Base-by-base conservation (phyloP, 2,797 vertebrate species). In the Tympanoctomys barrerae region DNA sequence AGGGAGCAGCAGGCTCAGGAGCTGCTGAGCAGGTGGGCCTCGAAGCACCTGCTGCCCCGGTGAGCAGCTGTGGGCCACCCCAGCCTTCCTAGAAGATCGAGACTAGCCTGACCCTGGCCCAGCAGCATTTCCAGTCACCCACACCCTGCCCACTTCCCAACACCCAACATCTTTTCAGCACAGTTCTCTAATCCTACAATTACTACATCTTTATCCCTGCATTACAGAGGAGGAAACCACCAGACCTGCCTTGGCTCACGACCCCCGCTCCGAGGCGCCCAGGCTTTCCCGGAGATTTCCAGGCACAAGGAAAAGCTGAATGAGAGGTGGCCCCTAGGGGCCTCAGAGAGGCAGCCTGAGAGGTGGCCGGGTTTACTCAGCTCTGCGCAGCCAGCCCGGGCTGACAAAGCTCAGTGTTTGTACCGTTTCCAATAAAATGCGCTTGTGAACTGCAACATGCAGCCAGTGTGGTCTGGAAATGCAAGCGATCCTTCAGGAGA, bases 11-110 rank as follows among this genome's bases (percentile, higher is more conserved):
- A 57, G 9, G 52, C 36, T 52, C 18, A 2, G 24, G 26, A 24
- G 11, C 2, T 2, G 46, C n/a, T n/a, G 16, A 73, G 10, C 52
- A 13, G 0, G 0, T 0, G 0, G 11, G 31, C 24, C 77, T 46
- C 57, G 10, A 14, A 54, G 24, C 0, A 0, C 24, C 78, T 36
- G 18, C 46, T n/a, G 7, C 9, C 16, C 39, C 46, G 52, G 61
- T 3, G 4, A 22, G 46, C 66, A 64, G 16, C 6, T 46, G 5
- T 4, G 26, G 24, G 4, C 64, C 22, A 33, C 22, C 71, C 33
- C 14, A 28, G 77, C 61, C 92, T 46, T 54, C 42, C 59, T 18
- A 57, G 42, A 46, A 7, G n/a, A n/a, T 49, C 4, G 26, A 75
- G 68, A 18, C 14, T 39, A 80, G 24, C 31, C 66, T 18, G 36